Evolutionary conservation across 2,113 vertebrate genomes (phyloP).

Genomic region (Athene cunicularia): DNA sequence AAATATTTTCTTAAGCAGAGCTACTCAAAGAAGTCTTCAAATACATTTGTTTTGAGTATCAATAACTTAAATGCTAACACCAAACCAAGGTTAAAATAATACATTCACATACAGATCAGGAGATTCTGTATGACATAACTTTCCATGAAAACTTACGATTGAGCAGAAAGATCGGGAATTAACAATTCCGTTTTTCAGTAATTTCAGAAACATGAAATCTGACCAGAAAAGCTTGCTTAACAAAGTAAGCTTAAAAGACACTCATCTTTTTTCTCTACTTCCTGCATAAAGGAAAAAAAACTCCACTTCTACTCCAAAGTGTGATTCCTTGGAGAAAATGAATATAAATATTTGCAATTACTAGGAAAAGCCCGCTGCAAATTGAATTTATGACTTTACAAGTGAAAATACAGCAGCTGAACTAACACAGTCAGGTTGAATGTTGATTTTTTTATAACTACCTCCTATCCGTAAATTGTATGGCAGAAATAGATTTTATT

Average conservation of each 20-base stretch:
- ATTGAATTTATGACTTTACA: slow-evolving; percentile 38
- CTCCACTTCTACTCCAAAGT: neutral
- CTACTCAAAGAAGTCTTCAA: slow-evolving; percentile 32
- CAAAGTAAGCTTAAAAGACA: neutral
- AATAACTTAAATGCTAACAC: slow-evolving; percentile 22
- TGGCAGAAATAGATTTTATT: neutral
- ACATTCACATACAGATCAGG: neutral
- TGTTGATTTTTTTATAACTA: neutral
- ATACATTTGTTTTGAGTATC: neutral
- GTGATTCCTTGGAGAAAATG: neutral
- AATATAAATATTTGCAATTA: neutral
- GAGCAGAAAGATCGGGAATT: slow-evolving; percentile 11
- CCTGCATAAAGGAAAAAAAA: neutral
- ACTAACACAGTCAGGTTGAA: slow-evolving; percentile 1
- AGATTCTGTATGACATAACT: neutral
- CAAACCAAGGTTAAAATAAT: slow-evolving; percentile 41
- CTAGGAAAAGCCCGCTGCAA: neutral
- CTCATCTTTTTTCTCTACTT: neutral
- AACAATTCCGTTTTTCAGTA: neutral
- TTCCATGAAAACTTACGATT: neutral
- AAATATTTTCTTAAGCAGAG: slow-evolving; percentile 58
- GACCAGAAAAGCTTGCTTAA: neutral
- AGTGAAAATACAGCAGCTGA: slow-evolving; percentile 10
- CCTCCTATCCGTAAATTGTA: neutral
- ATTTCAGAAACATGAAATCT: neutral